Evolutionary conservation across 2,888 invertebrate genomes (phyloP).

Genomic region (Clistopyga incitator): DNA sequence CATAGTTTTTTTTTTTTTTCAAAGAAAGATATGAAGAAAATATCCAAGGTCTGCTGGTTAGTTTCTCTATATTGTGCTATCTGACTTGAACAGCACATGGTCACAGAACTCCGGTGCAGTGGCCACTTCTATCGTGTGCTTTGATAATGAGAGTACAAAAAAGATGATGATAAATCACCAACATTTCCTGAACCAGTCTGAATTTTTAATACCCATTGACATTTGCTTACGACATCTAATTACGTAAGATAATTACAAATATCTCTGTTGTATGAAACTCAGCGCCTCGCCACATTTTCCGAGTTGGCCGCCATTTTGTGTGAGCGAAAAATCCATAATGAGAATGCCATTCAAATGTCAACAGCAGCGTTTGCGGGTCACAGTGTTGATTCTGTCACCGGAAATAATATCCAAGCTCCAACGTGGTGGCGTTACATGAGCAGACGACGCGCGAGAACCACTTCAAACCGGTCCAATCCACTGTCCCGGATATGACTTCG

Average conservation of each 20-base stretch:
- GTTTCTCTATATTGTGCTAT: background rate
- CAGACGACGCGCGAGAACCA: conserved; percentile 1
- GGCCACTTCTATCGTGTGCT: conserved; percentile 18
- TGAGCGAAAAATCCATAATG: background rate
- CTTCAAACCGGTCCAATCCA: conserved; percentile 18
- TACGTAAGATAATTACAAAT: background rate
- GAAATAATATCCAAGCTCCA: background rate
- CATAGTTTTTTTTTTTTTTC: background rate
- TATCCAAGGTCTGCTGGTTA: background rate
- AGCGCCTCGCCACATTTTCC: background rate
- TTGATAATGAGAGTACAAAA: conserved; percentile 8
- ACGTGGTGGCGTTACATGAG: background rate
- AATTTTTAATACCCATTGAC: background rate
- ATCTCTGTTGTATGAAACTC: background rate
- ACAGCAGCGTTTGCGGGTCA: background rate
- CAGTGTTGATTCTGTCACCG: background rate
- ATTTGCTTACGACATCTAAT: background rate
- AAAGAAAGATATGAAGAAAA: background rate
- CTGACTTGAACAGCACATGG: conserved; percentile 14
- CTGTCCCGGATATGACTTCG: conserved; percentile 17
- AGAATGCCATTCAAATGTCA: conserved; percentile 13
- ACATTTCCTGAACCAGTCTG: too few species aligned
- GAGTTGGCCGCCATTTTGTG: background rate
- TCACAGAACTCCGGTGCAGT: background rate
- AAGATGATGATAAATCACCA: too few species aligned